A percentile compares a stretch with the other conserved stretches of the same genome.
Evolutionary conservation across 2,113 vertebrate genomes (phyloP).

Genomic region (Ifrita kowaldi): DNA sequence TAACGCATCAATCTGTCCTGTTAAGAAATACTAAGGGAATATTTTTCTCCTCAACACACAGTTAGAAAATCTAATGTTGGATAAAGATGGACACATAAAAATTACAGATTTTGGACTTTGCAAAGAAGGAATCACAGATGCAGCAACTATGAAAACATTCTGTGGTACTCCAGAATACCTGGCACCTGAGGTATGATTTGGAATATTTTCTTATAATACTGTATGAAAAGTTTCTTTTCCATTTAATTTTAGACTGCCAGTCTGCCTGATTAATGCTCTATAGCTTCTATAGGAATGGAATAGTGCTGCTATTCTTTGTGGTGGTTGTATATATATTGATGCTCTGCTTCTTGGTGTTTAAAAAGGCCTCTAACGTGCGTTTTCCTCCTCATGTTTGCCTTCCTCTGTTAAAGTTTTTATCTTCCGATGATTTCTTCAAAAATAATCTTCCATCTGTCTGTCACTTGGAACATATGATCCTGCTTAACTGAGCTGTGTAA

Average conservation of each 20-base stretch:
- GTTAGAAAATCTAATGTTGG: slow-evolving; percentile 98
- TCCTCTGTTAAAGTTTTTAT: slow-evolving; percentile 22
- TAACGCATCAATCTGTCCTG: neutral
- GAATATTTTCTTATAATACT: neutral
- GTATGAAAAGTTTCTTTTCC: neutral
- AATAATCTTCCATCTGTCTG: slow-evolving; percentile 56
- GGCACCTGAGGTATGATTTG: slow-evolving; percentile 88
- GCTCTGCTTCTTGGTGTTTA: neutral
- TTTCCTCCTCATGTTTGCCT: slow-evolving; percentile 11
- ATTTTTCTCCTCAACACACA: slow-evolving; percentile 64
- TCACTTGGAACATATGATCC: slow-evolving; percentile 48
- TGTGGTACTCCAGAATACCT: slow-evolving; percentile 97
- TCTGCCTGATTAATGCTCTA: neutral
- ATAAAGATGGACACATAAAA: slow-evolving; percentile 98
- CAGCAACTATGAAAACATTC: slow-evolving; percentile 98
- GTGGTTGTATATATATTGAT: neutral
- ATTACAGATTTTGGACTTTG: slow-evolving; percentile 98
- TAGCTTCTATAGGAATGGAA: neutral
- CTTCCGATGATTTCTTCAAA: neutral
- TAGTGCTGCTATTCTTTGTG: neutral
- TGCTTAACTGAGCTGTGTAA: slow-evolving; percentile 3
- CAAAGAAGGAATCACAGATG: slow-evolving; percentile 98
- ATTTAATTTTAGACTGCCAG: neutral
- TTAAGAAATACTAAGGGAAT: slow-evolving; percentile 10
- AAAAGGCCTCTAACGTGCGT: neutral